These are phyloP conservation scores for Saturnia pavonia DNA, from an alignment of 2,888 invertebrate species.

Conservation along the genomic window DNA sequence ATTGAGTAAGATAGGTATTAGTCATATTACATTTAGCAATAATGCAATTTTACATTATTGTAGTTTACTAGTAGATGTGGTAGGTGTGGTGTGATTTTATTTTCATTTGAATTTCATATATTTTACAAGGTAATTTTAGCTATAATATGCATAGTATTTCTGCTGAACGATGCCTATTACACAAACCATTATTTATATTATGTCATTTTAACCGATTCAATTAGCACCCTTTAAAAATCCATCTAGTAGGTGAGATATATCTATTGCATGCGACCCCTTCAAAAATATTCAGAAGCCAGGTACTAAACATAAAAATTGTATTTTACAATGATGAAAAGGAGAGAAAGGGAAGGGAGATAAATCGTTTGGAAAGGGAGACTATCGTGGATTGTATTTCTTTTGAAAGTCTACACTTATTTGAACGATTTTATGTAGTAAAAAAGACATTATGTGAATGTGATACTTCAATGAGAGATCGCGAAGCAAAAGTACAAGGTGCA, in stretches of 20 bases:
- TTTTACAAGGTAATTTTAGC: too few species aligned
- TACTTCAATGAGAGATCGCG: background rate
- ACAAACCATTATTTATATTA: too few species aligned
- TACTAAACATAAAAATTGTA: background rate
- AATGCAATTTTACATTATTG: background rate
- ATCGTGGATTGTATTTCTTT: background rate
- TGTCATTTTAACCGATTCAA: background rate
- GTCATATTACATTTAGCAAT: background rate
- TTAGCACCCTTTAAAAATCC: background rate
- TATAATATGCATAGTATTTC: too few species aligned
- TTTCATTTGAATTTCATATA: background rate
- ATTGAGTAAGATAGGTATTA: background rate
- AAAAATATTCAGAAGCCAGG: background rate
- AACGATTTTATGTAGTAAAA: background rate
- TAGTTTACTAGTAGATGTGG: too few species aligned
- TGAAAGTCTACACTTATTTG: background rate
- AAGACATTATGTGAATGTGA: background rate
- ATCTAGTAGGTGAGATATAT: background rate
- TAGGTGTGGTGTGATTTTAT: too few species aligned
- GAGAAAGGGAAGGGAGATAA: background rate
- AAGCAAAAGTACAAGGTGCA: too few species aligned
- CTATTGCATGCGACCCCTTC: background rate
- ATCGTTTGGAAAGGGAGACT: too few species aligned
- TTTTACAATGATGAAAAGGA: background rate
- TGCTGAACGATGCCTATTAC: too few species aligned